Conservation (phyloP, 2,888 invertebrate genomes). For the Nomada fucata region DNA sequence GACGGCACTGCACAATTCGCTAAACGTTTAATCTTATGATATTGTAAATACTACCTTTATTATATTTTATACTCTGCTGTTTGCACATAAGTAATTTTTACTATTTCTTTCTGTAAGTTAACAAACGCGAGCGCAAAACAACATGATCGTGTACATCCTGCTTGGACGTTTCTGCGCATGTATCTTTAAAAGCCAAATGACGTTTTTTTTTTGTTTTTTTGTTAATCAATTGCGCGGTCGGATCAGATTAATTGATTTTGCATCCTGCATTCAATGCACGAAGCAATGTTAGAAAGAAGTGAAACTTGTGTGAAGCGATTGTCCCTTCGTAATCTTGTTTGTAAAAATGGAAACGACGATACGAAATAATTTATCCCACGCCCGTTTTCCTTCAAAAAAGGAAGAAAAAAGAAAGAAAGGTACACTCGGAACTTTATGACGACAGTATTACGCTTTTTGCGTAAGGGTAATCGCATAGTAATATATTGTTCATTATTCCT, state of each 20-base stretch:
- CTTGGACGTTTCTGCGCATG: conserved; percentile 44
- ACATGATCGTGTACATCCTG: conserved; percentile 44
- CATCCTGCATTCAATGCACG: conserved; percentile 12
- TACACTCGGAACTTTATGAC: conserved; percentile 10
- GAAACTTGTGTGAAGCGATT: conserved; percentile 12
- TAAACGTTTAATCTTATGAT: conserved; percentile 58
- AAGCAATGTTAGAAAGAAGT: conserved; percentile 14
- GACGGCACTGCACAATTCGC: conserved; percentile 62
- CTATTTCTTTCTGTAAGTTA: conserved; percentile 62
- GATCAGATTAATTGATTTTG: conserved; percentile 35
- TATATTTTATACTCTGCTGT: conserved; percentile 71
- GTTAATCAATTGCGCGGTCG: conserved; percentile 24
- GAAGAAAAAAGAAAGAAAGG: neutral
- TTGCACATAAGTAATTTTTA: conserved; percentile 66
- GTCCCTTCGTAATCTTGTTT: conserved; percentile 31
- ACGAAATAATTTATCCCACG: conserved; percentile 1
- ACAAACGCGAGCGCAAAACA: conserved; percentile 37
- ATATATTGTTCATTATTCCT: conserved; percentile 23
- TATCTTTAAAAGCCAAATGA: conserved; percentile 48
- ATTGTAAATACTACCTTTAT: conserved; percentile 67
- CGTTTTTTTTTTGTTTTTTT: conserved; percentile 1
- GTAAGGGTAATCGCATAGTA: conserved; percentile 21
- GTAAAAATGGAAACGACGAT: conserved; percentile 22
- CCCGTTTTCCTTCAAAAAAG: neutral
- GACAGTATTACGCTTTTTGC: conserved; percentile 39